phyloP scores from a whole-genome alignment of 2,888 invertebrate species.

The Cerceris ruficornis region DNA sequence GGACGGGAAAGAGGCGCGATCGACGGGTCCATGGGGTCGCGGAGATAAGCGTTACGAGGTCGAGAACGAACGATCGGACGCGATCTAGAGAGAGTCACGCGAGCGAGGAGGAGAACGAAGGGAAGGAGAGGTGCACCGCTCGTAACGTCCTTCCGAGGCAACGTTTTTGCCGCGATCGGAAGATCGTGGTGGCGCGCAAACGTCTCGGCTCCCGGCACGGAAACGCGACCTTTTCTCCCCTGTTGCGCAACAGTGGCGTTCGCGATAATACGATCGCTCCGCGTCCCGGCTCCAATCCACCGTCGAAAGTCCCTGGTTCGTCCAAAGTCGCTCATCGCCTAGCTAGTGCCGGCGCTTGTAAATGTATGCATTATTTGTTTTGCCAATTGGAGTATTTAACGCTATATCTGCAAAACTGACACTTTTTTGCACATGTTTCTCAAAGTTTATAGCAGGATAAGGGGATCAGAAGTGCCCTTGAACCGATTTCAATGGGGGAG shows the following conservation, averaged over 20 bases:
- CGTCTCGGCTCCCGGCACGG: conserved; percentile 15
- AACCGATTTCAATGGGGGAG: too few species aligned
- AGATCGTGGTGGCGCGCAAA: too few species aligned
- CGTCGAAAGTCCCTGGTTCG: neutral
- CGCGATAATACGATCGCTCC: conserved; percentile 42
- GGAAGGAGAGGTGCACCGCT: neutral
- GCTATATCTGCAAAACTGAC: too few species aligned
- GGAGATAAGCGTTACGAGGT: conserved; percentile 30
- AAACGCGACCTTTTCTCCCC: conserved; percentile 45
- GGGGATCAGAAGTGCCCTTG: too few species aligned
- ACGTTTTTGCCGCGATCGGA: too few species aligned
- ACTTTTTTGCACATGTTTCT: too few species aligned
- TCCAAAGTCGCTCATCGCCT: neutral
- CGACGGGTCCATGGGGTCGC: neutral
- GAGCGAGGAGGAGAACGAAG: too few species aligned
- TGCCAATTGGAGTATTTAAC: too few species aligned
- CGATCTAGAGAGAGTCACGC: too few species aligned
- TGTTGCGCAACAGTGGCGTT: conserved; percentile 38
- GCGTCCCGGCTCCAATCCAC: neutral
- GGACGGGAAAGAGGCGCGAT: neutral
- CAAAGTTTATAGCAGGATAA: too few species aligned
- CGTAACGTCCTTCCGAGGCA: neutral
- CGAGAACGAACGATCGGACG: neutral
- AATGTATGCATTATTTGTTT: too few species aligned
- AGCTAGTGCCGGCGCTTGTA: neutral